Base-by-base conservation (phyloP, 2,888 invertebrate species). In the Thyatira batis region DNA sequence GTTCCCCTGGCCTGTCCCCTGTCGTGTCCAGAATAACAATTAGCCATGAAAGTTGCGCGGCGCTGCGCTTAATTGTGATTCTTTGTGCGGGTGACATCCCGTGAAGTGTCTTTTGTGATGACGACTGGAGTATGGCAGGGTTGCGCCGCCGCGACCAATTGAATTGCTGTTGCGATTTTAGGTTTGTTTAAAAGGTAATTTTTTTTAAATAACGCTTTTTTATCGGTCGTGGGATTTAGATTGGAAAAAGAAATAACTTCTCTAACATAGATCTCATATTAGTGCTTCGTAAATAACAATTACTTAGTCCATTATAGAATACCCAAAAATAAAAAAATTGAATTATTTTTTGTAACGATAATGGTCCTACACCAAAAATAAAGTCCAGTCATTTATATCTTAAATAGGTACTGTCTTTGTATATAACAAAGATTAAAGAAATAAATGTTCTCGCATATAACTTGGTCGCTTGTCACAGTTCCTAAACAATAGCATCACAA, bases 11-110 rank as follows among this genome's bases (percentile, higher is more conserved):
- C 1, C 46, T 23, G 23, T 45, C 25, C 46, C 46, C 46, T 27
- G 46, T 46, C 46, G 45, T 4, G 30, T 20, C 8, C 49, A 28
- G 53, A 49, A 53, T 48, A 49, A 49, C 49, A 49, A 45, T 53
- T 33, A 23, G 20, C 43, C 51, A 33, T 17, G 27, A 17, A 28
- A 48, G 17, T 48, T 20, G 46, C 1, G 11, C 45, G 23, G 27
- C 9, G 27, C 13, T 23, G 17, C 8, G 17, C 13, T 52, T 60
- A 60, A 62, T 61, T 65, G 46, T 43, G 45, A 58, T 62, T 60
- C 60, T 64, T 61, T 61, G 51, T 64, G 64, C 28, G n/a, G 48
- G 43, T 58, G 61, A 60, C 58, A 52, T 49, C 8, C 17, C 20
- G 50, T 30, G 45, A 45, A 44, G 45, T 49, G 49, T 54, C 45